Evolutionary conservation across 1,140 invertebrate genomes (phyloP), one percentile per base, ranked within the genome.

Genomic region (Polypedilum pembai): DNA sequence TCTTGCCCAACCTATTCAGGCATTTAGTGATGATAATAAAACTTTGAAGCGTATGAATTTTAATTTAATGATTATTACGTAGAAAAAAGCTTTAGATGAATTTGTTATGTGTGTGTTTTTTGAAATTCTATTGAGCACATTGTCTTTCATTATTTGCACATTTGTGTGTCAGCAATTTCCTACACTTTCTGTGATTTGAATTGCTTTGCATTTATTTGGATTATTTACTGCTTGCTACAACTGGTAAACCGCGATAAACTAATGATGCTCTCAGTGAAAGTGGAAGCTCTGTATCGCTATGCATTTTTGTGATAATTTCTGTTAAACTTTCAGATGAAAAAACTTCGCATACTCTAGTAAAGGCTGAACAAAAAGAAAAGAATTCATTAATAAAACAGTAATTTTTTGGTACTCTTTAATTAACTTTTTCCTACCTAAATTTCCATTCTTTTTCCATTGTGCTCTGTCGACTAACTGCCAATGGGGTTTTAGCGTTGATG

Each of bases 251-350:
- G 20, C 65, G 65, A 69, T 69, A 69, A 18, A 69, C 65, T 18
- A 69, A 21, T 10, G 65, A 18, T 20, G 65, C 17, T 69, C 20
- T 69, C 4, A 69, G 7, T 21, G 65, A 69, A 20, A 69, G n/a
- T 18, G 65, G 65, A 69, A 69, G 65, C 7, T 69, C 65, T 20
- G 65, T 18, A 20, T 69, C 65, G 65, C 20, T 69, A 18, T 69
- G 65, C 65, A 69, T 69, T 69, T 69, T 69, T 69, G 65, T 69
- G 1, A 69, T 69, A 5, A 69, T 20, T 20, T 69, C 65, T 69
- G 65, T 18, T 7, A 69, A 10, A 7, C 17, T 20, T 20, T 69
- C 65, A 0, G 65, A 20, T 20, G 17, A 20, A 18, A 69, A 10
- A 20, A 69, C 18, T 18, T 69, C 65, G 17, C 15, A 18, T 7